phyloP scores from a whole-genome alignment of 2,113 vertebrate species.

The Macrotus californicus region DNA sequence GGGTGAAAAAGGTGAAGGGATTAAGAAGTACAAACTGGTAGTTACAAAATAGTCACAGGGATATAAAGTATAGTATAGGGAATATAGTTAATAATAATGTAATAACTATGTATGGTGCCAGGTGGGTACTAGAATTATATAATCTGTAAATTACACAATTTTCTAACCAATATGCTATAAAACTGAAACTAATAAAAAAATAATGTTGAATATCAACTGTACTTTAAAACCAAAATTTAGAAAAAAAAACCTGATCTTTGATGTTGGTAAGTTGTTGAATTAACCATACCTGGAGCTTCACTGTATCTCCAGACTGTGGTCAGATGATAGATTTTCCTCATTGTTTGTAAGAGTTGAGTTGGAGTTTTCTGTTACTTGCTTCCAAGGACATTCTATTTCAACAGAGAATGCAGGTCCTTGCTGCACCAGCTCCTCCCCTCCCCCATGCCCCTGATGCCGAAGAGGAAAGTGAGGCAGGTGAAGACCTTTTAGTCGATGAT shows the following conservation, averaged over 20 bases:
- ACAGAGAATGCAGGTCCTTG: background rate
- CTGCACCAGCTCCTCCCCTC: background rate
- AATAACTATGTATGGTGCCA: background rate
- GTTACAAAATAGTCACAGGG: background rate
- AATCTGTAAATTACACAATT: background rate
- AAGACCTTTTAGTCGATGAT: background rate
- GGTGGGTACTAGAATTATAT: background rate
- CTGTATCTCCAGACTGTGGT: background rate
- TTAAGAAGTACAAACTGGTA: background rate
- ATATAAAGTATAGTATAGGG: background rate
- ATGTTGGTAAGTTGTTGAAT: background rate
- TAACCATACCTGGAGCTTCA: background rate
- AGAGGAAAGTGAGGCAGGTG: background rate
- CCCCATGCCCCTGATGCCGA: background rate
- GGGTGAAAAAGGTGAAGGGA: background rate
- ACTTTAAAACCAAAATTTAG: background rate
- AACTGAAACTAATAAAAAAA: background rate
- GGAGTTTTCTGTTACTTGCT: background rate
- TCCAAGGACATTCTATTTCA: background rate
- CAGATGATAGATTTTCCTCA: background rate
- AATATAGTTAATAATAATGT: background rate
- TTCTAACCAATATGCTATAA: background rate
- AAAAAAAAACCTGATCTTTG: fast-evolving
- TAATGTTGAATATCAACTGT: background rate
- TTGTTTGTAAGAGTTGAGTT: background rate